These are phyloP conservation scores for Acanthosoma haemorrhoidale DNA, from an alignment of 2,888 invertebrate genomes.

Conservation along the genomic window DNA sequence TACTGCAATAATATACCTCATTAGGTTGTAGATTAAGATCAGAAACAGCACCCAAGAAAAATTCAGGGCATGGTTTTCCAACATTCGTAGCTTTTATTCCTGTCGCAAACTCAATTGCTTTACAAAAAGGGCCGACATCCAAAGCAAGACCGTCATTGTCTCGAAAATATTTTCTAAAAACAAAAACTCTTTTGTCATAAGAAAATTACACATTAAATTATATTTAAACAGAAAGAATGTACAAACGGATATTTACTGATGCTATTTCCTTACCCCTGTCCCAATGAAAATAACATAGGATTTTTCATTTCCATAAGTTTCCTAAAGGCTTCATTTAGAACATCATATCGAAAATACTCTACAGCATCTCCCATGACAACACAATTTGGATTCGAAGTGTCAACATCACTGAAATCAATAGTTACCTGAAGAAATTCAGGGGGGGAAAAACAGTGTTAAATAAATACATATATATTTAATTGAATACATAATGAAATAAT, in stretches of 20 bases:
- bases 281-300: constrained; percentile 39
- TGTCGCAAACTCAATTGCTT: constrained; percentile 69
- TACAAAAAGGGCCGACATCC: constrained; percentile 75
- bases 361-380: constrained; percentile 77
- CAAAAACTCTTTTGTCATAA: background rate
- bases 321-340: constrained; percentile 68
- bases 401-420: constrained; percentile 49
- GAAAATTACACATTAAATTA: background rate
- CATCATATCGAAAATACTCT: constrained; percentile 63
- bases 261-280: constrained; percentile 36
- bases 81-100: constrained; percentile 61
- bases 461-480: too few species aligned
- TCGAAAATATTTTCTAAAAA: constrained; percentile 46
- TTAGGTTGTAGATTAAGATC: constrained; percentile 53
- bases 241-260: background rate
- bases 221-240: background rate
- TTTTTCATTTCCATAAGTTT: constrained; percentile 55
- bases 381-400: constrained; percentile 54
- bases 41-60: constrained; percentile 58
- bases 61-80: constrained; percentile 66
- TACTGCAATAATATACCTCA: constrained; percentile 71
- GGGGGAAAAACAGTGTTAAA: background rate
- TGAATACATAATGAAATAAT: background rate
- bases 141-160: constrained; percentile 64
- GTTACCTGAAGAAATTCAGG: constrained; percentile 33